Evolutionary conservation across 2,888 invertebrate species (phyloP), one percentile per base, ranked within the genome.

Genomic region (Sminthurides aquaticus): DNA sequence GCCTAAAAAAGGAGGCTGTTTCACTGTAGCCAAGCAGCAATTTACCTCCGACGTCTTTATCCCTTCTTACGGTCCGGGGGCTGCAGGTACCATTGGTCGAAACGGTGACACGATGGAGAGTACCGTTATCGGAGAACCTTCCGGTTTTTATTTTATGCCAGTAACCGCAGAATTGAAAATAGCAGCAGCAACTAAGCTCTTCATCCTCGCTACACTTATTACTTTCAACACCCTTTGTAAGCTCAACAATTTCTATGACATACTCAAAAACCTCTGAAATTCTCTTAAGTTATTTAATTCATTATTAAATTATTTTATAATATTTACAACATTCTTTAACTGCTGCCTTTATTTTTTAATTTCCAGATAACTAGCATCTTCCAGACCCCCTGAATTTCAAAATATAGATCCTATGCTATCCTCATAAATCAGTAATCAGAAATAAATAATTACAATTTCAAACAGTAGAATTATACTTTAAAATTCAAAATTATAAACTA

Each of bases 61-160:
- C 27, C n/a, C 25, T 8, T n/a, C 18, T 18, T 22, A 26, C 28
- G 55, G 26, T 3, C 18, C 8, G 1, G 18, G 22, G 24, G 15
- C 28, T 18, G 34, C 28, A 1, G 61, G 61, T 5, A 25, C 34
- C 1, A 61, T 61, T 27, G 61, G 61, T 11, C 26, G 61, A 26
- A 61, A 61, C n/a, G 61, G 55, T 3, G 18, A 18, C 15, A 29
- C 25, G 1, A 25, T 61, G n/a, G 28, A 28, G 3, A 25, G 55
- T 2, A 34, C 34, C 1, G 22, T 61, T 3, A 24, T 61, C 3
- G 60, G 60, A 2, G 60, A 61, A 24, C 60, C 60, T 2, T 61
- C 52, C 22, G 54, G 54, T 1, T 61, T 61, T 22, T 61, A 54
- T 24, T 61, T 61, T 20, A n/a, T 61, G 1, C 34, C 59, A 5